Evolutionary conservation across 1,140 invertebrate species (phyloP).

Genomic region (Neocloeon triangulifer): DNA sequence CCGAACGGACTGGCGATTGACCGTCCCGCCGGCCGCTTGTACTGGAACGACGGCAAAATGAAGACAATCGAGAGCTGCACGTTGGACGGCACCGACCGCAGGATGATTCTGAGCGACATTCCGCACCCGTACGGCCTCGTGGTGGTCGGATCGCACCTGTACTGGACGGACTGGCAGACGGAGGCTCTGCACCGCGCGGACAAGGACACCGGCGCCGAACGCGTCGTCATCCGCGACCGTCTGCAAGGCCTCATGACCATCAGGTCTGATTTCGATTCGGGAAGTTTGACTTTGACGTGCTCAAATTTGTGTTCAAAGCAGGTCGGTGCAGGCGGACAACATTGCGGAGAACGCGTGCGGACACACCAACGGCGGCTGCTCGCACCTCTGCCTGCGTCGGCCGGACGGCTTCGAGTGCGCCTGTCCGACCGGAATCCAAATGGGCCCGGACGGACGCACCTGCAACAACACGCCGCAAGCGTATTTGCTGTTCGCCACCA

Average conservation of each 20-base stretch:
- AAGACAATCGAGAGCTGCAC: slow-evolving; percentile 44
- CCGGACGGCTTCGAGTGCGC: slow-evolving; percentile 36
- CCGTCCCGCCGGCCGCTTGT: slow-evolving; percentile 37
- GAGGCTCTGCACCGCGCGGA: slow-evolving; percentile 46
- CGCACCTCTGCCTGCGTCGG: slow-evolving; percentile 59
- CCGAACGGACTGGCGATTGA: slow-evolving; percentile 79
- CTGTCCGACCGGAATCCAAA: slow-evolving; percentile 42
- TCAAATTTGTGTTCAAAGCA: too few species aligned
- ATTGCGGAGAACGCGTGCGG: slow-evolving; percentile 43
- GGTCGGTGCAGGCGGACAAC: slow-evolving; percentile 20
- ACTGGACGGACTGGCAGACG: slow-evolving; percentile 71
- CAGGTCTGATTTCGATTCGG: slow-evolving; percentile 27
- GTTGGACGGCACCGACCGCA: slow-evolving; percentile 19
- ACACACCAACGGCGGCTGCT: slow-evolving; percentile 60
- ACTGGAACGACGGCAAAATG: slow-evolving; percentile 54
- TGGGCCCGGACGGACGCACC: slow-evolving; percentile 15
- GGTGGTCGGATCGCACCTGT: slow-evolving; percentile 45
- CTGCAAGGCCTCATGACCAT: slow-evolving; percentile 56
- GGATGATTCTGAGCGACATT: slow-evolving; percentile 31
- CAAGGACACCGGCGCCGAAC: slow-evolving; percentile 34
- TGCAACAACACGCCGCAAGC: slow-evolving; percentile 38
- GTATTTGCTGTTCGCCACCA: slow-evolving; percentile 50
- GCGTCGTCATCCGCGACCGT: slow-evolving; percentile 36
- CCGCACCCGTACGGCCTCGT: slow-evolving; percentile 73
- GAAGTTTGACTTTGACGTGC: too few species aligned